These are phyloP conservation scores for Oceanodroma tethys DNA, from an alignment of 2,113 vertebrate species.

Conservation along the genomic window DNA sequence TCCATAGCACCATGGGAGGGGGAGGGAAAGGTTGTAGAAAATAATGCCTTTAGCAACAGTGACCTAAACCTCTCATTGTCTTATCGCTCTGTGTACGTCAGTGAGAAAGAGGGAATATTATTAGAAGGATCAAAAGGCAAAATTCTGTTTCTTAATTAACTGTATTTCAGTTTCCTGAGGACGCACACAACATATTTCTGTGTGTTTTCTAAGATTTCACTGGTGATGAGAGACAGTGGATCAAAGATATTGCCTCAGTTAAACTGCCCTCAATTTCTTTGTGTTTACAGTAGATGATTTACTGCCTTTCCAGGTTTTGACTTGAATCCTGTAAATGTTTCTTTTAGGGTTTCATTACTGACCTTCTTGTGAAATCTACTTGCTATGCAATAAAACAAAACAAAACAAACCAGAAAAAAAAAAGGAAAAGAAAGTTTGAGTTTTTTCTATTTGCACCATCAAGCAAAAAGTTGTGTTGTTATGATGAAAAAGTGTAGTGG, in stretches of 20 bases:
- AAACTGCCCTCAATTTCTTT: constrained; percentile 7
- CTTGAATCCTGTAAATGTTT: not conserved
- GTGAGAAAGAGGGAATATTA: constrained; percentile 10
- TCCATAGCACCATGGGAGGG: not conserved
- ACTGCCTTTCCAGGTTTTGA: not conserved
- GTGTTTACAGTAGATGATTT: constrained; percentile 12
- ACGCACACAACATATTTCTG: not conserved
- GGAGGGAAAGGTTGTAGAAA: constrained; percentile 5
- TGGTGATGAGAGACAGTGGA: not conserved
- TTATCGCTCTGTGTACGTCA: not conserved
- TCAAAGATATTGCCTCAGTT: constrained; percentile 24
- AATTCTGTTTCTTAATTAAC: constrained; percentile 49
- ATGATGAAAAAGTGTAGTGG: not conserved
- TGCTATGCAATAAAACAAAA: not conserved
- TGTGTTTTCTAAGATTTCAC: constrained; percentile 23
- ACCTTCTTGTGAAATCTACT: not conserved
- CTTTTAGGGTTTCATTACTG: not conserved
- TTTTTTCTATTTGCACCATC: not conserved
- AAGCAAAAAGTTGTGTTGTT: not conserved
- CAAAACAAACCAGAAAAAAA: not conserved
- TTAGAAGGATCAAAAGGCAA: constrained; percentile 46
- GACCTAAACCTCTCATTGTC: constrained; percentile 24
- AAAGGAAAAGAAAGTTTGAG: not conserved
- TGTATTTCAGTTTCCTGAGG: constrained; percentile 45
- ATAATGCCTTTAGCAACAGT: constrained; percentile 16